These are phyloP conservation scores for Lepidurus couesii DNA, from an alignment of 1,140 invertebrate species.

Conservation along the genomic window DNA sequence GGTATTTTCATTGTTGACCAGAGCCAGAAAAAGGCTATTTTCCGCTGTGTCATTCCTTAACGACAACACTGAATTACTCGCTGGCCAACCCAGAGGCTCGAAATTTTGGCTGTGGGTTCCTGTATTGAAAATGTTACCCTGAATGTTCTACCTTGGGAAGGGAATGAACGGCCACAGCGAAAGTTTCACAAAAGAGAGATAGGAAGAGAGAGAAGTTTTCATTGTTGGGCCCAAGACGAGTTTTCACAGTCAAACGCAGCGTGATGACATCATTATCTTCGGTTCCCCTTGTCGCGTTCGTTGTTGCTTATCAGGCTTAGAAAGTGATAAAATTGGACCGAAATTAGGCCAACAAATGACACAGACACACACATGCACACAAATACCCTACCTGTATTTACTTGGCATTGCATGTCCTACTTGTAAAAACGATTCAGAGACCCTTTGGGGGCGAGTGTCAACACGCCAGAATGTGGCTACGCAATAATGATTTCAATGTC, in stretches of 20 bases:
- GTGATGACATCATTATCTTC: background rate
- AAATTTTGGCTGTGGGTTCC: background rate
- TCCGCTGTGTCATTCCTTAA: constrained; percentile 14
- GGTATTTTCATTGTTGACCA: constrained; percentile 8
- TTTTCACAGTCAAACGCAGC: background rate
- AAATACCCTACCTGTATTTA: background rate
- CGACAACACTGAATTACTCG: background rate
- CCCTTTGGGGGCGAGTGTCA: too few species aligned
- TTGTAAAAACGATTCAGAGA: too few species aligned
- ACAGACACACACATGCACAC: background rate
- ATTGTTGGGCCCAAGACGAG: background rate
- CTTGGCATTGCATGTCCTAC: background rate
- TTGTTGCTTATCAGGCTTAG: background rate
- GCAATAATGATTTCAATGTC: too few species aligned
- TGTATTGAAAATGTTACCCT: background rate
- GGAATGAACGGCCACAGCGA: too few species aligned
- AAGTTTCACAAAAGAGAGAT: too few species aligned
- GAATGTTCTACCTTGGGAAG: too few species aligned
- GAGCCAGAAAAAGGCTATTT: background rate
- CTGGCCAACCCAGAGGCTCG: background rate
- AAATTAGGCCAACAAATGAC: constrained; percentile 15
- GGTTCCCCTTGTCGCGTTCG: background rate
- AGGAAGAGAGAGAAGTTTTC: background rate
- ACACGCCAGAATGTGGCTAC: too few species aligned
- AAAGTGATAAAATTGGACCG: background rate